Evolutionary conservation across 1,140 invertebrate species (phyloP).

Genomic region (Amphibalanus amphitrite): DNA sequence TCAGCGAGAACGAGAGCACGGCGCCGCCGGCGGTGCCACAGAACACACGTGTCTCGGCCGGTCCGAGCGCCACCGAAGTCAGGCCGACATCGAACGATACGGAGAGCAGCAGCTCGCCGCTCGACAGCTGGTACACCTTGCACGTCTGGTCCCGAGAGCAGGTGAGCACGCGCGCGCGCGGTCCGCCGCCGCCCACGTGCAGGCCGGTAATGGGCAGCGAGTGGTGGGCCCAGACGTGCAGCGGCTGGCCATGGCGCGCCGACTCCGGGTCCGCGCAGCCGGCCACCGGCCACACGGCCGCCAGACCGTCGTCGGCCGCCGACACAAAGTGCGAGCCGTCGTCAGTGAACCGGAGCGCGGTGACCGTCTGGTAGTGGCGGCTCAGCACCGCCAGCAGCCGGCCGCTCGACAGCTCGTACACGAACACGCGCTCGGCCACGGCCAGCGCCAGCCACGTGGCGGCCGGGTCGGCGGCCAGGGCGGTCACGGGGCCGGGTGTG

Average conservation of each 20-base stretch:
- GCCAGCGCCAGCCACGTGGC: not conserved
- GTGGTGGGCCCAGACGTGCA: conserved; percentile 52
- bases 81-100: conserved; percentile 53
- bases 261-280: conserved; percentile 24
- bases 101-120: conserved; percentile 45
- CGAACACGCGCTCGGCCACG: conserved; percentile 47
- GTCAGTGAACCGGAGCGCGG: conserved; percentile 47
- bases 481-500: not conserved
- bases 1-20: conserved; percentile 46
- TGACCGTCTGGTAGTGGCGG: conserved; percentile 62
- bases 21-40: conserved; percentile 49
- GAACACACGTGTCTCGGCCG: conserved; percentile 47
- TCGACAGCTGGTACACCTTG: conserved; percentile 55
- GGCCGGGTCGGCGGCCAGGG: not conserved
- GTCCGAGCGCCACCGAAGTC: conserved; percentile 47
- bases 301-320: conserved; percentile 64
- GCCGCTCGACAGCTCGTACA: conserved; percentile 67
- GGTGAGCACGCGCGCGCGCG: conserved; percentile 46
- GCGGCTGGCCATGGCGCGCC: conserved; percentile 28
- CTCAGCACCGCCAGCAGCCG: conserved; percentile 47
- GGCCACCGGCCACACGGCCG: conserved; percentile 52
- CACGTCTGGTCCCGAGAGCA: conserved; percentile 62
- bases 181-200: conserved; percentile 32
- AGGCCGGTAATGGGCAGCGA: conserved; percentile 57
- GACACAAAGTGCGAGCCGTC: conserved; percentile 51